A percentile compares a stretch with the other conserved stretches of the same genome.
Evolutionary conservation across 53 echinoderm and acorn worm genomes (phyloP).

Genomic region (Echinometra lucunter): DNA sequence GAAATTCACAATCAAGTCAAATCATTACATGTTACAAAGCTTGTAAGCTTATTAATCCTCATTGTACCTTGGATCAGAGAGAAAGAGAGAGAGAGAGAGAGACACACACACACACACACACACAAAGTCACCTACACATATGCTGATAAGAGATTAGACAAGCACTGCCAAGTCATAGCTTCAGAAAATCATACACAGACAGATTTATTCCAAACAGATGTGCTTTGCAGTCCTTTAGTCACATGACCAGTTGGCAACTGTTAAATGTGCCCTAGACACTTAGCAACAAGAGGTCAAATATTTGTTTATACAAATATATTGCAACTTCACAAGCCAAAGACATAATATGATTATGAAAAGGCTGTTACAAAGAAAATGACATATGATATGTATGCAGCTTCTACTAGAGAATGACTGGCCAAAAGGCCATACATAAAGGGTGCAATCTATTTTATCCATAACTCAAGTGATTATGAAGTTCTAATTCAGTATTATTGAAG

Average conservation of each 20-base stretch:
- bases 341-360: neutral
- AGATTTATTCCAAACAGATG: conserved; percentile 6
- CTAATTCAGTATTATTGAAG: too few species aligned
- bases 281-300: neutral
- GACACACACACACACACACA: neutral
- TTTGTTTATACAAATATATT: neutral
- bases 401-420: too few species aligned
- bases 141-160: neutral
- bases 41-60: too few species aligned
- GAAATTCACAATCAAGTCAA: neutral
- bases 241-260: neutral
- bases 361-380: neutral
- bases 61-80: neutral
- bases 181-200: neutral
- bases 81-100: neutral
- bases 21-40: neutral
- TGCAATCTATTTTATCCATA: too few species aligned
- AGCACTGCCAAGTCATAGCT: neutral
- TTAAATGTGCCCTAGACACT: neutral
- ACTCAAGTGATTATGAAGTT: too few species aligned
- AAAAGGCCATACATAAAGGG: too few species aligned
- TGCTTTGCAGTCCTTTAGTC: neutral
- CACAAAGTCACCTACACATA: neutral
- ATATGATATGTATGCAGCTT: neutral
- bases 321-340: neutral